phyloP scores from a whole-genome alignment of 2,797 vertebrate species.

The Botia kubotai region DNA sequence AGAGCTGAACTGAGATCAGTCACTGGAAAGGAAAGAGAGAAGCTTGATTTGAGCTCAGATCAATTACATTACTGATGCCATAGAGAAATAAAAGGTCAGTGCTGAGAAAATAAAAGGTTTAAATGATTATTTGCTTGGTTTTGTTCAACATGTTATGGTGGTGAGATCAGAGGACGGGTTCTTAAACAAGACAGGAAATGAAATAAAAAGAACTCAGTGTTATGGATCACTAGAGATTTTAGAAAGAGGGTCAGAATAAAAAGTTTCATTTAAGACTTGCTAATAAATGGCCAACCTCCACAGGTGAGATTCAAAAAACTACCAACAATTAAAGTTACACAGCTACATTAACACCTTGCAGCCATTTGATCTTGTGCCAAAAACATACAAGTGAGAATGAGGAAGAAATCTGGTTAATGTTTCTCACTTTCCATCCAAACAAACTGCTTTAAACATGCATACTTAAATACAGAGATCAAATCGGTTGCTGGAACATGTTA shows the following conservation, averaged over 20 bases:
- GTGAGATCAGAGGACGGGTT: not conserved
- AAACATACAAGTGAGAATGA: slow-evolving; percentile 19
- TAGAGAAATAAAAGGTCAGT: slow-evolving; percentile 39
- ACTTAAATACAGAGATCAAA: too few species aligned
- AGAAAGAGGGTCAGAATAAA: slow-evolving; percentile 13
- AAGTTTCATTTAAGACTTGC: slow-evolving; percentile 62
- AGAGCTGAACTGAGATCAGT: slow-evolving; percentile 39
- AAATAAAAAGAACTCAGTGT: not conserved
- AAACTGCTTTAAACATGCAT: slow-evolving; percentile 18
- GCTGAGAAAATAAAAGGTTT: slow-evolving; percentile 30
- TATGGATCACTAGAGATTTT: slow-evolving; percentile 28
- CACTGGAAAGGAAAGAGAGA: slow-evolving; percentile 24
- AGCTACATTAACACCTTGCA: slow-evolving; percentile 63
- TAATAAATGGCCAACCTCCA: slow-evolving; percentile 59
- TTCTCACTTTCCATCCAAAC: slow-evolving; percentile 43
- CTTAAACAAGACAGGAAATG: slow-evolving; percentile 10
- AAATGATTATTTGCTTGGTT: slow-evolving; percentile 52
- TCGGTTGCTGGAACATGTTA: too few species aligned
- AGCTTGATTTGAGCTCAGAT: slow-evolving; percentile 41
- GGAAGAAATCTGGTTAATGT: slow-evolving; percentile 47
- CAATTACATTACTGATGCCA: slow-evolving; percentile 48
- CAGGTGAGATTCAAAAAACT: slow-evolving; percentile 57
- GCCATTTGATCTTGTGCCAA: slow-evolving; percentile 51
- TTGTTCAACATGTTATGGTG: slow-evolving; percentile 23
- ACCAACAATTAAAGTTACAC: slow-evolving; percentile 57